These are phyloP conservation scores for Eciton burchellii DNA, from an alignment of 1,140 invertebrate species.

Conservation along the genomic window DNA sequence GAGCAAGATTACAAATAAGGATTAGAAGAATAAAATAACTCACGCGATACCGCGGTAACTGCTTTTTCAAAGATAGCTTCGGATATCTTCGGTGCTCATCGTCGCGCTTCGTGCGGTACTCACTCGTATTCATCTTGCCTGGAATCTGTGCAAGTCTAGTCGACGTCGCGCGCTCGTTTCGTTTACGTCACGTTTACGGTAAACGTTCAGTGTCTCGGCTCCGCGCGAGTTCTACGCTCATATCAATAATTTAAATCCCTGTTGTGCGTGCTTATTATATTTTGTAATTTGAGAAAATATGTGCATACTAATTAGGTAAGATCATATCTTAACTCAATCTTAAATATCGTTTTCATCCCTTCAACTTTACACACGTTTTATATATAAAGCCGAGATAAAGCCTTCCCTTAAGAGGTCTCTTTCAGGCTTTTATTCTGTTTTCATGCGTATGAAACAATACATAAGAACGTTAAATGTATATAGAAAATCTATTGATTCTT, in stretches of 20 bases:
- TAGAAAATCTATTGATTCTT: background rate
- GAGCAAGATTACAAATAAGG: background rate
- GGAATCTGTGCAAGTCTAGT: constrained; percentile 68
- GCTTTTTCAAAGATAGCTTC: constrained; percentile 68
- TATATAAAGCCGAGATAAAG: no score
- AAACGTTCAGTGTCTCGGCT: constrained; percentile 30
- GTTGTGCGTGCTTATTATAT: background rate
- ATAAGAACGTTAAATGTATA: background rate
- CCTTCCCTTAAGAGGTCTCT: background rate
- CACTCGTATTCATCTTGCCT: constrained; percentile 59
- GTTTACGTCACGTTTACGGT: constrained; percentile 39
- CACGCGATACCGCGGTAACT: constrained; percentile 40
- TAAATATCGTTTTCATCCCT: background rate
- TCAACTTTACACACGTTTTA: no score
- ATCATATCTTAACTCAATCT: background rate
- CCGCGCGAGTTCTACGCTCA: constrained; percentile 1
- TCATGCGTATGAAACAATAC: background rate
- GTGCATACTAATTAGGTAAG: constrained; percentile 43
- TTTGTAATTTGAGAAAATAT: constrained; percentile 15
- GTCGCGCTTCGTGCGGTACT: constrained; percentile 66
- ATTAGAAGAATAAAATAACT: constrained; percentile 16
- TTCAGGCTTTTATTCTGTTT: background rate
- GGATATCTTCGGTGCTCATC: constrained; percentile 64
- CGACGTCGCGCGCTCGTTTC: constrained; percentile 70
- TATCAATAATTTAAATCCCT: constrained; percentile 5